Evolutionary conservation across 1,140 invertebrate genomes (phyloP).

Genomic region (Leptopilina clavipes): DNA sequence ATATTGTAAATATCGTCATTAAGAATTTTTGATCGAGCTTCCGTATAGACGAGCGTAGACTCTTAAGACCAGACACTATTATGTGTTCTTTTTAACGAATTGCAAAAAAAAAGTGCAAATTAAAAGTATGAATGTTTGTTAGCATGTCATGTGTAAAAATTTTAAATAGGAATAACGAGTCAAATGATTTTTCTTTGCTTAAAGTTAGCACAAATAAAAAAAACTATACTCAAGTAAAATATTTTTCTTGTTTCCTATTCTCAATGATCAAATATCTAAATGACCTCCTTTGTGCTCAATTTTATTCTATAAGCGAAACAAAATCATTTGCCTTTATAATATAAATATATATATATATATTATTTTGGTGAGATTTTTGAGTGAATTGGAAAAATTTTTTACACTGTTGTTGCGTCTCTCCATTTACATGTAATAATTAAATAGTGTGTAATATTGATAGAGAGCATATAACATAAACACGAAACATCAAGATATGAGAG

Average conservation of each 20-base stretch:
- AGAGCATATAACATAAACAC: constrained; percentile 1
- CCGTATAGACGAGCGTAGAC: constrained; percentile 19
- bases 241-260: too few species aligned
- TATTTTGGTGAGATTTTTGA: neutral
- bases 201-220: too few species aligned
- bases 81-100: constrained; percentile 26
- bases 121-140: constrained; percentile 22
- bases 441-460: neutral
- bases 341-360: too few species aligned
- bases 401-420: constrained; percentile 5
- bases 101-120: constrained; percentile 24
- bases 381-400: constrained; percentile 6
- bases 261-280: too few species aligned
- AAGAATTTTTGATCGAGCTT: constrained; percentile 34
- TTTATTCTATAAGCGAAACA: neutral
- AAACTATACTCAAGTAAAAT: too few species aligned
- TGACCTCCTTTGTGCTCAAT: neutral
- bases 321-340: constrained; percentile 9
- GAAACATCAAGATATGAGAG: constrained; percentile 13
- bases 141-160: constrained; percentile 25
- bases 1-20: constrained; percentile 20
- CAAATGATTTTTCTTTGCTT: constrained; percentile 20
- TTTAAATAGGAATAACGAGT: neutral
- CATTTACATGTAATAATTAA: constrained; percentile 16
- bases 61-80: constrained; percentile 14